Conservation (phyloP, 2,797 vertebrate species). For the Oryzias sinensis region DNA sequence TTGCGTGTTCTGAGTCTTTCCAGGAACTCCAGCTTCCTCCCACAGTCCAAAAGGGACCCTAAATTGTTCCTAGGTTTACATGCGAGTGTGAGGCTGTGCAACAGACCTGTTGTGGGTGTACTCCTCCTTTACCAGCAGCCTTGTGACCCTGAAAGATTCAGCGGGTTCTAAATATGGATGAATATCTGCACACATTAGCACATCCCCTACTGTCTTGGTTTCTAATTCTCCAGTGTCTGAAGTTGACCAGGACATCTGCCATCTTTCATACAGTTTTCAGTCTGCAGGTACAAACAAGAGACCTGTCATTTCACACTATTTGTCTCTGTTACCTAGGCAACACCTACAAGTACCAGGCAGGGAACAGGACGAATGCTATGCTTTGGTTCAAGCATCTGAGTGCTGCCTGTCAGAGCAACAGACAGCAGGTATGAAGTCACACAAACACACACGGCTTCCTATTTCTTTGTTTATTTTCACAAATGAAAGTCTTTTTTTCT, state of each 20-base stretch:
- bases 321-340: slow-evolving; percentile 83
- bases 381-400: slow-evolving; percentile 98
- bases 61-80: too few species aligned
- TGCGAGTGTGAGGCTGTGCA: too few species aligned
- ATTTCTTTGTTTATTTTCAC: background rate
- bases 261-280: slow-evolving; percentile 23
- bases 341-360: slow-evolving; percentile 98
- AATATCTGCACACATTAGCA: too few species aligned
- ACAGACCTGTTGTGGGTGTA: too few species aligned
- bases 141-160: too few species aligned
- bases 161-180: too few species aligned
- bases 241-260: slow-evolving; percentile 24
- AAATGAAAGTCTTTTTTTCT: background rate
- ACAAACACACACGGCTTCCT: background rate
- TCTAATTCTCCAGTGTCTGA: slow-evolving; percentile 1
- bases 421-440: slow-evolving; percentile 88
- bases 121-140: too few species aligned
- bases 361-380: slow-evolving; percentile 90
- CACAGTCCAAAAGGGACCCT: too few species aligned
- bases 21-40: too few species aligned
- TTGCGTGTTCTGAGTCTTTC: too few species aligned
- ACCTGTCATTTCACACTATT: slow-evolving; percentile 30
- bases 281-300: slow-evolving; percentile 19
- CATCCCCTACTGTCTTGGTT: too few species aligned
- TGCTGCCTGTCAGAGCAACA: slow-evolving; percentile 95